Evolutionary conservation across 1,140 invertebrate species (phyloP).

Genomic region (Arion vulgaris): DNA sequence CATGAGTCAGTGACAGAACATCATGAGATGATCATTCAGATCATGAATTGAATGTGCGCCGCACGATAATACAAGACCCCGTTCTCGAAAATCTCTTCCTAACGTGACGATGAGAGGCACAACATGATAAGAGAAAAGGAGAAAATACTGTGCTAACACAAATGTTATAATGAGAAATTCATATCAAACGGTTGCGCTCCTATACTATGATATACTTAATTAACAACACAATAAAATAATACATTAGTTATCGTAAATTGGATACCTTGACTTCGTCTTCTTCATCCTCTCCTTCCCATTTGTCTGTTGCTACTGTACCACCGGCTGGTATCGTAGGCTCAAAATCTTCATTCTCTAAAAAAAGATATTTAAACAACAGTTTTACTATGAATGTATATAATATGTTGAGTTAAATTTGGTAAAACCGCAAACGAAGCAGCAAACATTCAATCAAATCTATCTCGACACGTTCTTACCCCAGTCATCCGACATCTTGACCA

Average conservation of each 20-base stretch:
- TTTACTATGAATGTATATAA: neutral
- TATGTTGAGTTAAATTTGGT: neutral
- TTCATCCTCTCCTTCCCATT: slow-evolving; percentile 92
- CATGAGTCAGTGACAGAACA: no score
- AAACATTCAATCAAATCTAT: neutral
- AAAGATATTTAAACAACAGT: slow-evolving; percentile 6
- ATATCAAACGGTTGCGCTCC: no score
- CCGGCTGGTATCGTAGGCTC: slow-evolving; percentile 40
- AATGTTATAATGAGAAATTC: no score
- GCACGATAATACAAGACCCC: no score
- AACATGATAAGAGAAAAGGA: no score
- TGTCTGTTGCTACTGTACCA: slow-evolving; percentile 72
- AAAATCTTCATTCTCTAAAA: slow-evolving; percentile 54
- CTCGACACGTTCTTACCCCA: slow-evolving; percentile 39
- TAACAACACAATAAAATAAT: neutral
- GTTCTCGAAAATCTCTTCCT: no score
- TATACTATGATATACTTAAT: no score
- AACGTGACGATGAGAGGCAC: no score
- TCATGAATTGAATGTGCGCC: no score
- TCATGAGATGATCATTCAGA: no score
- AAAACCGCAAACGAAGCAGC: neutral
- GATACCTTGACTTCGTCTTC: slow-evolving; percentile 84
- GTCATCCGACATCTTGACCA: slow-evolving; percentile 33
- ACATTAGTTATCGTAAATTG: slow-evolving; percentile 8
- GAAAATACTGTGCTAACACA: no score